These are phyloP conservation scores for Pocillopora meandrina DNA, from an alignment of 92 coral and sea anemone species.

Conservation along the genomic window DNA sequence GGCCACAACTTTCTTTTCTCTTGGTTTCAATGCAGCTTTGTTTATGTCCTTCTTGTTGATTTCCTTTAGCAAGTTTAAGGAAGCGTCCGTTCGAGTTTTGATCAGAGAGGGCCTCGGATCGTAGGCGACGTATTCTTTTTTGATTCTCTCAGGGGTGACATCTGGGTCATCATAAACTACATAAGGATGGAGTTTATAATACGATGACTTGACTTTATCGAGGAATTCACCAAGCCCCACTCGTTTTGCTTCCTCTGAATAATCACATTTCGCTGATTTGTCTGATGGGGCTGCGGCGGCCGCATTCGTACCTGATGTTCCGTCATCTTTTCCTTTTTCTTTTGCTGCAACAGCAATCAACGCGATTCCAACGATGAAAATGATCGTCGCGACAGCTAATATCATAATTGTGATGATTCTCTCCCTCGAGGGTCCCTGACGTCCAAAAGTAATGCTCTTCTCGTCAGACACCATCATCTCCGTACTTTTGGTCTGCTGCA, in stretches of 20 bases:
- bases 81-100: constrained; percentile 76
- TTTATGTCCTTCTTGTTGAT: constrained; percentile 51
- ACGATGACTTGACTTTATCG: constrained; percentile 52
- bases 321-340: constrained; percentile 28
- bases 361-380: constrained; percentile 69
- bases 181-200: constrained; percentile 65
- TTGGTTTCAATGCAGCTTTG: constrained; percentile 60
- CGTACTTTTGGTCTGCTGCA: not conserved
- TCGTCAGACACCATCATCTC: not conserved
- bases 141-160: constrained; percentile 34
- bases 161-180: constrained; percentile 53
- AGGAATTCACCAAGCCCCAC: constrained; percentile 68
- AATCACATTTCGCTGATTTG: constrained; percentile 49
- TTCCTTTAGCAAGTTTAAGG: constrained; percentile 58
- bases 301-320: not conserved
- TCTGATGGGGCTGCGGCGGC: not conserved
- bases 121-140: constrained; percentile 57
- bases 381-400: constrained; percentile 26
- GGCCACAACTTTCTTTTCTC: constrained; percentile 79
- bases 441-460: not conserved
- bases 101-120: constrained; percentile 71
- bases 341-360: constrained; percentile 65
- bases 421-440: not conserved
- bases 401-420: constrained; percentile 15
- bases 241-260: constrained; percentile 68